Evolutionary conservation across 1,140 invertebrate species (phyloP), one percentile per base, ranked within the genome.

Genomic region (Nixonia krombeini): DNA sequence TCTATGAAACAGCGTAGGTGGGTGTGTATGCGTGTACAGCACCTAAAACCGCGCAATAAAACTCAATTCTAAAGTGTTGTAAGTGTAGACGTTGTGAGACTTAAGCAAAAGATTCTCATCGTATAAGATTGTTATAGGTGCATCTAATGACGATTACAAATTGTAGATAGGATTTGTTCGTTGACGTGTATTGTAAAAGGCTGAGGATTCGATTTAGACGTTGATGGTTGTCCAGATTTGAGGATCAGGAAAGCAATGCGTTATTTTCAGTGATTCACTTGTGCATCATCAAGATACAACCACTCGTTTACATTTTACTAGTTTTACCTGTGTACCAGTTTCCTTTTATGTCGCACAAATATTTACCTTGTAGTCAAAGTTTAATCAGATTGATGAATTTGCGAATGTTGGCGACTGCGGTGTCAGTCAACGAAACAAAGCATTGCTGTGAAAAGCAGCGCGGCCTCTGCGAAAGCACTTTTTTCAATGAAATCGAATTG

Each of bases 1-100:
- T n/a, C n/a, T n/a, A n/a, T n/a, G n/a, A n/a, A n/a, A n/a, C n/a
- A n/a, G n/a, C n/a, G n/a, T n/a, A n/a, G n/a, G n/a, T n/a, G 67
- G 65, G 50, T 52, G 45, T 52, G 47, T 61, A 57, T 62, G 53
- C 62, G 53, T 33, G 40, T 62, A 42, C 50, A 57, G 42, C 23
- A 55, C 44, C 59, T 72, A 45, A 61, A 63, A 53, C 75, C 65
- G 72, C 68, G 73, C 75, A 76, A 70, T 77, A 76, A 76, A 47
- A 79, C 69, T 74, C 72, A 75, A 80, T 80, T 80, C 76, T 79
- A 79, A 81, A 81, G 70, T 53, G 65, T 75, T 78, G 56, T 67
- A 70, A 74, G 62, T 56, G 41, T 65, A 53, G 56, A 29, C 47
- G 42, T 17, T 31, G 38, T 42, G 50, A 53, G 18, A 33, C 28